Percentiles rank a stretch among this genome's conserved stretches.
These are phyloP conservation scores for Calliscelio sp. DNA, from an alignment of 2,888 invertebrate species.

Conservation along the genomic window DNA sequence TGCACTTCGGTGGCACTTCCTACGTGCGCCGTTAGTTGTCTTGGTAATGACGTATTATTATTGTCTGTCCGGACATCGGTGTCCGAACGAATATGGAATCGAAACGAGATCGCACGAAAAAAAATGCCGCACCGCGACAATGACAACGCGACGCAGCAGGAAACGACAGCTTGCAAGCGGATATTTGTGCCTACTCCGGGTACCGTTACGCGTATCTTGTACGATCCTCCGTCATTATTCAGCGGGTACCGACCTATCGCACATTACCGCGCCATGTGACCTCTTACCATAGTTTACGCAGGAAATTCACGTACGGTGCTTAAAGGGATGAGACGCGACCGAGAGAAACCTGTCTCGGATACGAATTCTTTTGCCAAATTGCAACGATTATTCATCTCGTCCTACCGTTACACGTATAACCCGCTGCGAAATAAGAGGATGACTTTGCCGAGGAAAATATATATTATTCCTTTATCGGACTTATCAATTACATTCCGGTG, in stretches of 20 bases:
- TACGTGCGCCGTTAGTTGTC: constrained; percentile 58
- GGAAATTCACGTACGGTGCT: constrained; percentile 60
- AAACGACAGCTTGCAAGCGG: constrained; percentile 84
- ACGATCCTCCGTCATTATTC: constrained; percentile 77
- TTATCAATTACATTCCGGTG: constrained; percentile 67
- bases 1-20: constrained; percentile 60
- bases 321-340: constrained; percentile 64
- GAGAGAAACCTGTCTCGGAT: constrained; percentile 63
- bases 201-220: constrained; percentile 80
- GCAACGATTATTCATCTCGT: constrained; percentile 71
- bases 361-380: constrained; percentile 70
- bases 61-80: constrained; percentile 45
- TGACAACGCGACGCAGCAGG: constrained; percentile 73
- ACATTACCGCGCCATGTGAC: constrained; percentile 75
- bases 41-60: constrained; percentile 58
- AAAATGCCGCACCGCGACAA: constrained; percentile 65
- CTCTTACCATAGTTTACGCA: constrained; percentile 72
- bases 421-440: constrained; percentile 56
- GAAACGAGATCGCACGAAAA: constrained; percentile 56
- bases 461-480: constrained; percentile 68
- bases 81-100: constrained; percentile 57
- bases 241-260: constrained; percentile 76
- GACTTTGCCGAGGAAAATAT: constrained; percentile 48
- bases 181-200: constrained; percentile 83
- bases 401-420: constrained; percentile 70